Evolutionary conservation across 2,113 vertebrate species (phyloP), one percentile per base, ranked within the genome.

Genomic region (Amphilophus citrinellus): DNA sequence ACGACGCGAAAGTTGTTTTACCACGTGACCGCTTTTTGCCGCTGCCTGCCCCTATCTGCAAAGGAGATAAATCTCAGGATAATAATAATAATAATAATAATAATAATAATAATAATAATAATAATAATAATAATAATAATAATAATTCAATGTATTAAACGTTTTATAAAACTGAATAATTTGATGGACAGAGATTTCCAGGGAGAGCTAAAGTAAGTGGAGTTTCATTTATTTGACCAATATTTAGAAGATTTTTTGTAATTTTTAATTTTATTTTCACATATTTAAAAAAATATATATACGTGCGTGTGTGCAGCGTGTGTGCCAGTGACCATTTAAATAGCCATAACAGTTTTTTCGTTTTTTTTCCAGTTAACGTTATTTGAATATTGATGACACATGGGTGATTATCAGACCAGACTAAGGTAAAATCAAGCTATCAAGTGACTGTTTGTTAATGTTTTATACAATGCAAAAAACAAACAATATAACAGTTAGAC

Each of bases 1-100:
- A 95, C 94, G 90, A 83, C 77, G 79, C 84, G 78, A 92, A 87
- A 63, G 78, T 86, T 82, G 88, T 90, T 91, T 87, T 68, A 89
- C 27, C 93, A 94, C 83, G 91, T 95, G 92, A 94, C 35, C 4
- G 3, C 0, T 13, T 81, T 35, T 88, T 83, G 47, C 82, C 77
- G 84, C 87, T 75, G 50, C 56, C 2, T 37, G 32, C 22, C 14
- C 27, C 11, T 15, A 32, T 7, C 0, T 27, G 5, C 10, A 37
- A 62, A 62, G 17, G 27, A 2, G 2, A 47, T 14, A 47, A 24
- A 27, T 68, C 27, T 27, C 22, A 68, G 9, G 18, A 44, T 44
- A 44, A 39, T 39, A 39, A 39, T 39, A 39, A 39, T 39, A 35
- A 35, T 35, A 14, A 61, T 61, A 20, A 35, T 61, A 61, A 32